A percentile compares a stretch with the other conserved stretches of the same genome.
phyloP scores from a whole-genome alignment of 2,888 invertebrate genomes.

The Labia minor region DNA sequence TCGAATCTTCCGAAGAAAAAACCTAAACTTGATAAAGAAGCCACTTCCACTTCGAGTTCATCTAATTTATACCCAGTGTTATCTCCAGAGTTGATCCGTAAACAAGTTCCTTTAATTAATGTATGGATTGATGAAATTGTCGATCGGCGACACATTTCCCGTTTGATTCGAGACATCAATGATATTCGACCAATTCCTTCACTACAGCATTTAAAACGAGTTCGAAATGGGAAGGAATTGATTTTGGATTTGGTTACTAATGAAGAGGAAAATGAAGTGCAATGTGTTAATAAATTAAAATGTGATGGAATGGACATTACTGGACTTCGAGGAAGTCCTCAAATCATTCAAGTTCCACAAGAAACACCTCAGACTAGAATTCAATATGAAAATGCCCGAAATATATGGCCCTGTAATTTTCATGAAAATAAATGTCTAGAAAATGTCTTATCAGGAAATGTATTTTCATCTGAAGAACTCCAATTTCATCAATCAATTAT shows the following conservation, averaged over 20 bases:
- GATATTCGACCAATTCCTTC: slow-evolving; percentile 47
- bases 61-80: background rate
- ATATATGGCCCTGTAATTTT: slow-evolving; percentile 73
- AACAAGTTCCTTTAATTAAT: slow-evolving; percentile 41
- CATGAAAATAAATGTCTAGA: slow-evolving; percentile 69
- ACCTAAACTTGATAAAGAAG: background rate
- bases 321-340: slow-evolving; percentile 15
- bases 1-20: background rate
- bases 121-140: slow-evolving; percentile 51
- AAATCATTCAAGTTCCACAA: slow-evolving; percentile 26
- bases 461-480: slow-evolving; percentile 48
- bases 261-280: slow-evolving; percentile 24
- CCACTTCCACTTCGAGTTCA: no score
- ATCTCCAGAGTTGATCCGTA: background rate
- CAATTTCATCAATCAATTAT: slow-evolving; percentile 48
- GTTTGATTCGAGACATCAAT: slow-evolving; percentile 48
- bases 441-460: slow-evolving; percentile 46
- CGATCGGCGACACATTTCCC: slow-evolving; percentile 51
- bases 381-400: slow-evolving; percentile 43
- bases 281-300: slow-evolving; percentile 22
- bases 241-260: slow-evolving; percentile 40
- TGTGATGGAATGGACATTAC: slow-evolving; percentile 19
- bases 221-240: slow-evolving; percentile 45
- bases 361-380: background rate
- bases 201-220: slow-evolving; percentile 62